These are phyloP conservation scores for Amblyopsis hoosieri DNA, from an alignment of 2,797 vertebrate genomes.

Conservation along the genomic window DNA sequence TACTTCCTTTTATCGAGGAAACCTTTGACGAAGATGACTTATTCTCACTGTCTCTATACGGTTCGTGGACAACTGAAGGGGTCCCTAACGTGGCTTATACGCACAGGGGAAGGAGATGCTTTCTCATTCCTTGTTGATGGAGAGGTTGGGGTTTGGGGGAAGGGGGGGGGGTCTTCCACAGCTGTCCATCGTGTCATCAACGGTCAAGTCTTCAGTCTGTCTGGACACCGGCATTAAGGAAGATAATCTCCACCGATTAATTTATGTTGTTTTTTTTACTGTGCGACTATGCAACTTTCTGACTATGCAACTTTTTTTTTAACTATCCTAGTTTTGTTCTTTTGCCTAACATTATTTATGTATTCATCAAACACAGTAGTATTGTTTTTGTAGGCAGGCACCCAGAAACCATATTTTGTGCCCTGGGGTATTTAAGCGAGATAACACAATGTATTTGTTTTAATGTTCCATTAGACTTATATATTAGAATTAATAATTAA, in stretches of 20 bases:
- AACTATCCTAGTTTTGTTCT: too few species aligned
- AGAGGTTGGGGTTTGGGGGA: slow-evolving; percentile 11
- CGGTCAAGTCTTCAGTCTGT: slow-evolving; percentile 7
- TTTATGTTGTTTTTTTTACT: neutral
- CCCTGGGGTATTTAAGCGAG: too few species aligned
- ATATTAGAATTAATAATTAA: too few species aligned
- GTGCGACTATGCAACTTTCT: neutral
- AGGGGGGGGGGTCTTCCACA: too few species aligned
- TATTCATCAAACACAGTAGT: too few species aligned
- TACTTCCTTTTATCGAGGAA: neutral
- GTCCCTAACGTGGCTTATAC: neutral
- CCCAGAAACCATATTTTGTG: too few species aligned
- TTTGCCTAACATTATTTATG: too few species aligned
- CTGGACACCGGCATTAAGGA: slow-evolving; percentile 8
- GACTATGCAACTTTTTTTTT: neutral
- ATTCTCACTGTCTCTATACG: neutral
- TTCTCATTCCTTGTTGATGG: slow-evolving; percentile 1
- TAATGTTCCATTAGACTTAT: neutral
- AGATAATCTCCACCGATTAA: neutral
- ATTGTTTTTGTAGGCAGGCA: too few species aligned
- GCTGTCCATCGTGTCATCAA: slow-evolving; percentile 5
- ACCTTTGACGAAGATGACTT: neutral
- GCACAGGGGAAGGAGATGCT: slow-evolving; percentile 4
- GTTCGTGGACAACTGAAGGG: neutral
- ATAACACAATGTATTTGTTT: too few species aligned